A percentile compares a stretch with the other conserved stretches of the same genome.
phyloP scores from a whole-genome alignment of 2,113 vertebrate genomes.

The Zapus hudsonius region DNA sequence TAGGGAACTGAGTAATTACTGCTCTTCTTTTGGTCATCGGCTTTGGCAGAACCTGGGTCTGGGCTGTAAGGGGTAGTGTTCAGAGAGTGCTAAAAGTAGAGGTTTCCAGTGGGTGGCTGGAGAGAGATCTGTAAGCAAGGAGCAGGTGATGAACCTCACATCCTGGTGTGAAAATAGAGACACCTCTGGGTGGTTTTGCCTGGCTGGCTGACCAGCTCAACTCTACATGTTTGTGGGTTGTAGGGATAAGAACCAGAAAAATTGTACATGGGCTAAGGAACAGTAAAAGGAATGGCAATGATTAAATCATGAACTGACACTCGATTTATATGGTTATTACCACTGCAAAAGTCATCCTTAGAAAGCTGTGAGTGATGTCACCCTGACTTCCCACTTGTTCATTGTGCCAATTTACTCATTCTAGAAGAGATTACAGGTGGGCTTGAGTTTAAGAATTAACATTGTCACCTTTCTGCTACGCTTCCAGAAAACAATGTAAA shows the following conservation, averaged over 20 bases:
- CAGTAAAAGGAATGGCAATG: conserved; percentile 25
- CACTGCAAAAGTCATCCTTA: conserved; percentile 21
- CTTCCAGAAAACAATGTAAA: conserved; percentile 54
- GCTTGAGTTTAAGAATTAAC: conserved; percentile 50
- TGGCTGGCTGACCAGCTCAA: not conserved
- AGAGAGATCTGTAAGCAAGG: not conserved
- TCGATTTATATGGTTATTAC: conserved; percentile 48
- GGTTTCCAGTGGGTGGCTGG: conserved; percentile 25
- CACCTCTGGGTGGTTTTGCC: not conserved
- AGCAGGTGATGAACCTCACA: not conserved
- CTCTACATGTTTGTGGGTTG: not conserved
- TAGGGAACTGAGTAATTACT: conserved; percentile 17
- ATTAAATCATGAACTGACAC: conserved; percentile 44
- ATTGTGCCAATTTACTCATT: not conserved
- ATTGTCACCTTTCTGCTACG: not conserved
- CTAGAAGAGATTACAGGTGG: conserved; percentile 28
- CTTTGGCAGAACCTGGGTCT: not conserved
- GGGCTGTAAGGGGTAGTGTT: not conserved
- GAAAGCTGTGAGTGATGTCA: conserved; percentile 34
- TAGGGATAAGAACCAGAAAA: not conserved
- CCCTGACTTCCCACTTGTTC: not conserved
- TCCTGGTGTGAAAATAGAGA: conserved; percentile 7
- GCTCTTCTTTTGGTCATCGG: not conserved
- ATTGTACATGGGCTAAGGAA: not conserved
- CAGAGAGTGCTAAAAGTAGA: not conserved